A percentile compares a stretch with the other conserved stretches of the same genome.
Evolutionary conservation across 2,113 vertebrate species (phyloP).

Genomic region (Lophura nycthemera): DNA sequence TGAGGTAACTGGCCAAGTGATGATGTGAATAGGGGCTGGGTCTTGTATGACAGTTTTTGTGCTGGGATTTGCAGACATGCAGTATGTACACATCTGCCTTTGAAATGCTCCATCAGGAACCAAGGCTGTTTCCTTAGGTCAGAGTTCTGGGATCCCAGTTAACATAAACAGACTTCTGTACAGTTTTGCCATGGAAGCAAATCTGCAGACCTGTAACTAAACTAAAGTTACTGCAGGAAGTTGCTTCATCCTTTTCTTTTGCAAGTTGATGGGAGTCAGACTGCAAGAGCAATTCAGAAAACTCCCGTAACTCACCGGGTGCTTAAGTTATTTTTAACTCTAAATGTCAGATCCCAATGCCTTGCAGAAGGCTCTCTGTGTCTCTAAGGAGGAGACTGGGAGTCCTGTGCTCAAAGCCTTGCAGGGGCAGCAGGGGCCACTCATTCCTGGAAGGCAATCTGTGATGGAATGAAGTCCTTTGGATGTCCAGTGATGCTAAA

Average conservation of each 20-base stretch:
- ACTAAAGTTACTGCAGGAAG: not conserved
- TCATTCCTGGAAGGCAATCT: not conserved
- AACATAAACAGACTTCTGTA: not conserved
- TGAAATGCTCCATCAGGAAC: not conserved
- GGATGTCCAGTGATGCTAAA: not conserved
- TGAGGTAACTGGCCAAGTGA: not conserved
- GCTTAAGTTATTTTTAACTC: not conserved
- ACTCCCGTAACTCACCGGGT: not conserved
- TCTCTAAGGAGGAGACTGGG: not conserved
- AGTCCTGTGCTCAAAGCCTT: not conserved
- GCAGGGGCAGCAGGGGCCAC: not conserved
- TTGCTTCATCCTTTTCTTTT: not conserved
- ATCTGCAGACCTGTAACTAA: not conserved
- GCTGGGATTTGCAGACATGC: not conserved
- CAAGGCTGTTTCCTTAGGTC: not conserved
- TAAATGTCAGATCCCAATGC: no score
- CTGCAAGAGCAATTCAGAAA: not conserved
- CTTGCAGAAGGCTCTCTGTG: not conserved
- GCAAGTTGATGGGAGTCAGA: no score
- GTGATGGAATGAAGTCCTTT: not conserved
- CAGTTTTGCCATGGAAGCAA: not conserved
- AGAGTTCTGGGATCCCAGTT: not conserved
- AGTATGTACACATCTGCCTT: not conserved
- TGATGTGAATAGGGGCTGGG: fast-evolving
- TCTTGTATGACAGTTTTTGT: fast-evolving